Evolutionary conservation across 2,888 invertebrate genomes (phyloP).

Genomic region (Dione vanillae): DNA sequence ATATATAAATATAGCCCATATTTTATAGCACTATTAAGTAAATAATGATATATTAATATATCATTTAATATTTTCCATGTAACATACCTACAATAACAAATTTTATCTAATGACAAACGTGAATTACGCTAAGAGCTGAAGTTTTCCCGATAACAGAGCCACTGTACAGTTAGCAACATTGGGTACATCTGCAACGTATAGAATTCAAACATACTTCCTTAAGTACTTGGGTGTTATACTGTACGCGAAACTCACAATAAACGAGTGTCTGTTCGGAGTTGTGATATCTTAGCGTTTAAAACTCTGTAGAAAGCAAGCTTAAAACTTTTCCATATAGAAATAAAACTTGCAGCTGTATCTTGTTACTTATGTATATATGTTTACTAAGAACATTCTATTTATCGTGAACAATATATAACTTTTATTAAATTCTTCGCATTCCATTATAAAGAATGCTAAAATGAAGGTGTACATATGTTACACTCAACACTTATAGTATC

Average conservation of each 20-base stretch:
- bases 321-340: slow-evolving; percentile 46
- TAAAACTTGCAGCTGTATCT: background rate
- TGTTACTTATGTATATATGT: background rate
- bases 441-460: too few species aligned
- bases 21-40: too few species aligned
- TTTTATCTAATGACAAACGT: slow-evolving; percentile 21
- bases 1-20: too few species aligned
- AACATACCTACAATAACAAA: background rate
- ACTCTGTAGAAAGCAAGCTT: slow-evolving; percentile 49
- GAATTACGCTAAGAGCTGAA: slow-evolving; percentile 28
- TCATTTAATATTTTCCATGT: background rate
- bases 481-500: too few species aligned
- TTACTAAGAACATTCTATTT: background rate
- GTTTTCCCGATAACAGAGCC: slow-evolving; percentile 37
- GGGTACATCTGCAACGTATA: slow-evolving; percentile 11
- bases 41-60: too few species aligned
- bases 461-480: too few species aligned
- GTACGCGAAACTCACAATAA: slow-evolving; percentile 43
- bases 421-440: too few species aligned
- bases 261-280: slow-evolving; percentile 45
- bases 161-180: slow-evolving; percentile 25
- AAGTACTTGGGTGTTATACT: slow-evolving; percentile 2
- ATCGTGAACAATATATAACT: background rate
- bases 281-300: slow-evolving; percentile 51
- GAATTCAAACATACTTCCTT: background rate